A percentile compares a stretch with the other conserved stretches of the same genome.
Evolutionary conservation across 1,140 invertebrate genomes (phyloP).

Genomic region (Cylas formicarius): DNA sequence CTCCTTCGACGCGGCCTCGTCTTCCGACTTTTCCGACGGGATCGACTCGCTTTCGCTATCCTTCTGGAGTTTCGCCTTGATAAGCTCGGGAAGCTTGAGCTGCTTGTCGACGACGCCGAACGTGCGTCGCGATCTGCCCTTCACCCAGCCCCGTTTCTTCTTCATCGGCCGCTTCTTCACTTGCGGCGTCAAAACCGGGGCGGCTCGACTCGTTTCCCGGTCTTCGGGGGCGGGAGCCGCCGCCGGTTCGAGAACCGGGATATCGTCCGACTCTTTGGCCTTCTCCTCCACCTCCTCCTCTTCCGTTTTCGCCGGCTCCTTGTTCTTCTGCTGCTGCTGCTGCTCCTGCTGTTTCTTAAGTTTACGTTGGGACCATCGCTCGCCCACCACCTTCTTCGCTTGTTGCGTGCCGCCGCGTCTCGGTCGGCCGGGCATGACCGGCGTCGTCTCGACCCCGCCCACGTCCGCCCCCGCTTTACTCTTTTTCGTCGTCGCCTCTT

Average conservation of each 20-base stretch:
- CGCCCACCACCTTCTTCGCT: conserved; percentile 32
- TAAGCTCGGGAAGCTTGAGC: conserved; percentile 31
- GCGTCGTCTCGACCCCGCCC: background rate
- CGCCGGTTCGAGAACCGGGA: background rate
- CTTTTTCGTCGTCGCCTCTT: conserved; percentile 30
- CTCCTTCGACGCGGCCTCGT: conserved; percentile 34
- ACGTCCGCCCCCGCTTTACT: conserved; percentile 9
- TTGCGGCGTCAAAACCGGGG: conserved; percentile 20
- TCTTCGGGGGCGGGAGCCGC: conserved; percentile 2
- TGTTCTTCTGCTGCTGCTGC: conserved; percentile 26
- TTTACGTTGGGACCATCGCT: conserved; percentile 43
- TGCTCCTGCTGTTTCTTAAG: conserved; percentile 39
- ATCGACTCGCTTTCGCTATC: conserved; percentile 37
- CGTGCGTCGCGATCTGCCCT: conserved; percentile 28
- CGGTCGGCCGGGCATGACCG: conserved; percentile 8
- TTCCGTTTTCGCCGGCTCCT: conserved; percentile 20
- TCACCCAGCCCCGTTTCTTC: conserved; percentile 41
- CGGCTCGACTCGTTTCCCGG: background rate
- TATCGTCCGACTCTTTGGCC: conserved; percentile 6
- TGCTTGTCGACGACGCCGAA: conserved; percentile 22
- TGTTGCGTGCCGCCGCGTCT: conserved; percentile 13
- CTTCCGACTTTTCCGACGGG: conserved; percentile 35
- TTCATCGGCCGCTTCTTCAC: conserved; percentile 28
- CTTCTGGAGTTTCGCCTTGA: conserved; percentile 30
- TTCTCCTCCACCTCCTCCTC: conserved; percentile 18